Percentiles rank a stretch among this genome's conserved stretches.
These are phyloP conservation scores for Platichthys flesus DNA, from an alignment of 2,113 vertebrate genomes.

Conservation along the genomic window DNA sequence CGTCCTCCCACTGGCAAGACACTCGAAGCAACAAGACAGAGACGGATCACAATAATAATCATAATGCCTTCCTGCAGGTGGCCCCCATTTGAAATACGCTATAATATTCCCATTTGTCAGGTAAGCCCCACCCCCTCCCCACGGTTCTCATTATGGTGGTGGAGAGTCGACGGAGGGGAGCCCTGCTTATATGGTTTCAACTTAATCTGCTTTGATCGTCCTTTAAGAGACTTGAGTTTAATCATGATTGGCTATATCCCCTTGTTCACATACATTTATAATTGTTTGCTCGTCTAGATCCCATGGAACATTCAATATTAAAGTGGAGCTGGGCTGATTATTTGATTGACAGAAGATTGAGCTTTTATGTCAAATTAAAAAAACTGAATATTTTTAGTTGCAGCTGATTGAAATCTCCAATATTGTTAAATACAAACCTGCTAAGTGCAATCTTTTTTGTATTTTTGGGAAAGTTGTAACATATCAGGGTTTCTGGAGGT, in stretches of 20 bases:
- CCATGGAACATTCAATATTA: background rate
- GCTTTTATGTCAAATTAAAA: background rate
- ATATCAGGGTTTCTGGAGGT: too few relatives aligned
- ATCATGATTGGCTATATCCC: constrained; percentile 35
- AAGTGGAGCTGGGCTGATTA: background rate
- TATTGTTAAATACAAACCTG: too few relatives aligned
- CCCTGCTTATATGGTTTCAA: constrained; percentile 42
- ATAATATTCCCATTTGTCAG: constrained; percentile 74
- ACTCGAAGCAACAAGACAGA: constrained; percentile 76
- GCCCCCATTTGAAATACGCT: constrained; percentile 64
- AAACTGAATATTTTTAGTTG: too few relatives aligned
- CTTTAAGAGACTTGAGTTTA: constrained; percentile 46
- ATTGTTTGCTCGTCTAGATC: constrained; percentile 7
- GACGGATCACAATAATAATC: constrained; percentile 78
- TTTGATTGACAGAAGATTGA: background rate
- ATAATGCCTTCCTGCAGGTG: constrained; percentile 74
- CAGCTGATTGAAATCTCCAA: too few relatives aligned
- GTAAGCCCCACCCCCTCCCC: constrained; percentile 50
- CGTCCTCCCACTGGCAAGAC: constrained; percentile 61
- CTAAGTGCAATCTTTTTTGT: too few relatives aligned
- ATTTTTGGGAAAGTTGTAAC: too few relatives aligned
- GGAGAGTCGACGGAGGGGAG: constrained; percentile 33
- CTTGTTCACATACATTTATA: constrained; percentile 22
- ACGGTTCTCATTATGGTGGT: constrained; percentile 62
- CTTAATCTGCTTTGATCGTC: constrained; percentile 49